These are phyloP conservation scores for Himalopsyche japonica DNA, from an alignment of 2,888 invertebrate species.

Conservation along the genomic window DNA sequence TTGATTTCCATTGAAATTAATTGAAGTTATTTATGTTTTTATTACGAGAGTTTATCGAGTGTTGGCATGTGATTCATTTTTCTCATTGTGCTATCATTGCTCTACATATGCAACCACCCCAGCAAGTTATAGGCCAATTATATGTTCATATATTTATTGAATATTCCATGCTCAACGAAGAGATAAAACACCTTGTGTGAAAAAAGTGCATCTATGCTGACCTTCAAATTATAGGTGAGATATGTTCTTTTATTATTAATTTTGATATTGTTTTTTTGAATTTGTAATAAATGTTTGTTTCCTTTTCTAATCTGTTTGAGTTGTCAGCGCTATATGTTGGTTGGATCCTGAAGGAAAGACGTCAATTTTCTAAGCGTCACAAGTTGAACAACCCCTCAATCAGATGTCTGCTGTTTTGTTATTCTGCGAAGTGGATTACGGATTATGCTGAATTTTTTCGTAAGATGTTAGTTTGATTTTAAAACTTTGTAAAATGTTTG, in stretches of 20 bases:
- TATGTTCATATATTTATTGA: no score
- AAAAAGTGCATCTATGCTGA: no score
- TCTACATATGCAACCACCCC: no score
- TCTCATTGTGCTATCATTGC: no score
- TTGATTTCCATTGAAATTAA: not conserved
- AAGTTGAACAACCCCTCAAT: not conserved
- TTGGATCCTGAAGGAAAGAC: not conserved
- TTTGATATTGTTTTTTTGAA: not conserved
- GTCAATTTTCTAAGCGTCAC: not conserved
- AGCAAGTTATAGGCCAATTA: no score
- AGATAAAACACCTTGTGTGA: no score
- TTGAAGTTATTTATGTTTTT: not conserved
- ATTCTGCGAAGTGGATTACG: not conserved
- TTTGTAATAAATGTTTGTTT: not conserved
- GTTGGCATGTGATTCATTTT: not conserved
- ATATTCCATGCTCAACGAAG: no score
- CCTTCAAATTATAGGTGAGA: not conserved
- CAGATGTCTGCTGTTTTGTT: not conserved
- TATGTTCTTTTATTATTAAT: not conserved
- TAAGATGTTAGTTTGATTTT: conserved; percentile 40
- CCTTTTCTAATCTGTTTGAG: not conserved
- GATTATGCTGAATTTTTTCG: conserved; percentile 25
- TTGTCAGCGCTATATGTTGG: not conserved
- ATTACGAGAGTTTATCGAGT: not conserved
- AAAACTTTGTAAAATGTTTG: conserved; percentile 28